phyloP scores from a whole-genome alignment of 2,113 vertebrate genomes.

The Ochotona princeps region DNA sequence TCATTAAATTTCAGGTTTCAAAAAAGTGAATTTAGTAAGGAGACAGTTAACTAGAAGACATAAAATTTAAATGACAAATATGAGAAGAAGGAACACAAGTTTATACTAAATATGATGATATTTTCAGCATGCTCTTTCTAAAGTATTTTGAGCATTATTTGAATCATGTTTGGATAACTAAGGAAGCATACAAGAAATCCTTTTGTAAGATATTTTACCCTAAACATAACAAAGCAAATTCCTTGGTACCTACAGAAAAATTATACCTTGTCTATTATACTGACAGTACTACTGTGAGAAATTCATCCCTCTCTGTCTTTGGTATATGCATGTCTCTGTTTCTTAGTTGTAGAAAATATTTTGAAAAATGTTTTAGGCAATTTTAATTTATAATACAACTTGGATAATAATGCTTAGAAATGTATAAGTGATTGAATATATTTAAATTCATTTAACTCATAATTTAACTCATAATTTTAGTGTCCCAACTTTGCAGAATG shows the following conservation, averaged over 20 bases:
- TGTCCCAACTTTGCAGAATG: too few species aligned
- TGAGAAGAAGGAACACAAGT: background rate
- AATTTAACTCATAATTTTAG: constrained; percentile 10
- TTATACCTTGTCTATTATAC: background rate
- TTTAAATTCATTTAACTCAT: constrained; percentile 8
- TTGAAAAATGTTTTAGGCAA: background rate
- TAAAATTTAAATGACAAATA: background rate
- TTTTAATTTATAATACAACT: background rate
- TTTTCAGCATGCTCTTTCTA: background rate
- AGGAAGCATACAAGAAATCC: background rate
- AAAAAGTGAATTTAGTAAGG: background rate
- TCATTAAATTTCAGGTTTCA: background rate
- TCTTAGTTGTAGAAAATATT: background rate
- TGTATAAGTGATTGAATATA: background rate
- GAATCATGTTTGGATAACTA: background rate
- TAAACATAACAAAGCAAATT: background rate
- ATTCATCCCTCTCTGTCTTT: background rate
- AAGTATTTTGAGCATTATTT: background rate
- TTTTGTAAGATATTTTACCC: background rate
- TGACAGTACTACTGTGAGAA: background rate
- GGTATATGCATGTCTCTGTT: background rate
- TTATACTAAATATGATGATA: background rate
- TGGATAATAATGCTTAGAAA: background rate
- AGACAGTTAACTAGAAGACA: background rate
- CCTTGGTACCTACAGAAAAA: background rate